These are phyloP conservation scores for Caradrina clavipalpis DNA, from an alignment of 2,888 invertebrate species.

Conservation along the genomic window DNA sequence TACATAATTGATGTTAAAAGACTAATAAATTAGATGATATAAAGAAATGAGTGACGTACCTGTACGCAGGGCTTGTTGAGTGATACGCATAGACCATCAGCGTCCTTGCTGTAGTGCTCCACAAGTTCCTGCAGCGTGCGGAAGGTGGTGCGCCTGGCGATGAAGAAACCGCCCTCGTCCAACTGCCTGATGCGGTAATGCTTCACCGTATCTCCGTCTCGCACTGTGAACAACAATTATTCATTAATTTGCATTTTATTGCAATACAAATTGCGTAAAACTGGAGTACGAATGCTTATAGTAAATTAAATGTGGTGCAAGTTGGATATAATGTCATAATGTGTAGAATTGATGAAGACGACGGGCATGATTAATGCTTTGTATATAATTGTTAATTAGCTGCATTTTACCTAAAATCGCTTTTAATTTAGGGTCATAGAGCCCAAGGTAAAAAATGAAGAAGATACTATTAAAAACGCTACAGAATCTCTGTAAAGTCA, in stretches of 20 bases:
- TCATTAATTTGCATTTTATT: conserved; percentile 64
- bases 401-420: background rate
- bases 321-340: conserved; percentile 52
- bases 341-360: conserved; percentile 41
- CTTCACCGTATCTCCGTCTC: conserved; percentile 99
- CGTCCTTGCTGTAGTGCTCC: conserved; percentile 99
- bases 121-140: conserved; percentile 99
- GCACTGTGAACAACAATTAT: conserved; percentile 92
- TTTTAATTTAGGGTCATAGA: background rate
- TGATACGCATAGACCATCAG: conserved; percentile 99
- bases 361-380: conserved; percentile 27
- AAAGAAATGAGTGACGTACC: conserved; percentile 86
- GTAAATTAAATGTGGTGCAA: conserved; percentile 62
- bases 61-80: conserved; percentile 98
- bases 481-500: conserved; percentile 14
- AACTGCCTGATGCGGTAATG: conserved; percentile 99
- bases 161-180: conserved; percentile 99
- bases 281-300: conserved; percentile 51
- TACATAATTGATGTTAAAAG: background rate
- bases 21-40: background rate
- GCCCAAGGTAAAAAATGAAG: background rate
- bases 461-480: conserved; percentile 7
- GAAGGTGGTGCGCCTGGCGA: conserved; percentile 99
- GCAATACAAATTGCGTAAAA: conserved; percentile 62
- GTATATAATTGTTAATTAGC: conserved; percentile 4